A percentile compares a stretch with the other conserved stretches of the same genome.
phyloP scores from a whole-genome alignment of 2,797 vertebrate genomes.

The Dallia pectoralis region DNA sequence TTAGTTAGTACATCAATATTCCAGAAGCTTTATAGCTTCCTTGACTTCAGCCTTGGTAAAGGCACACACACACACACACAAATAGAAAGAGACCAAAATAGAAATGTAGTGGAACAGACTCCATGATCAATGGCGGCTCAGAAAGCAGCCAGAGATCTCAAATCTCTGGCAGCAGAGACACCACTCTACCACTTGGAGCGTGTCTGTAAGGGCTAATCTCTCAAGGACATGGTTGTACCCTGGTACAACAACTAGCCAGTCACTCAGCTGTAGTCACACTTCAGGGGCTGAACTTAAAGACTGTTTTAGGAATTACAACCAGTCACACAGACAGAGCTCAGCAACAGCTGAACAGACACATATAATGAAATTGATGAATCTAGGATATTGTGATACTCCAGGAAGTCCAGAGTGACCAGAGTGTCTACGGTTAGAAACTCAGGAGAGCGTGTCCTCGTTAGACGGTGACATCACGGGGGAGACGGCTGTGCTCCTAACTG shows the following conservation, averaged over 20 bases:
- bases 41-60: slow-evolving; percentile 15
- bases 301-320: not conserved
- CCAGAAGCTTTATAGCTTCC: slow-evolving; percentile 22
- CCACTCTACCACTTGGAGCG: not conserved
- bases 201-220: not conserved
- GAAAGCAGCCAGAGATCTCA: not conserved
- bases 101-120: slow-evolving; percentile 15
- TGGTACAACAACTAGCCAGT: not conserved
- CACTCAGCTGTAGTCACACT: not conserved
- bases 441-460: no score
- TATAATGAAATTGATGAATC: not conserved
- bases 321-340: not conserved
- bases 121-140: slow-evolving; percentile 7
- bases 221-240: not conserved
- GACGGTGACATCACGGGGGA: no score
- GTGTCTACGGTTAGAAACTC: no score
- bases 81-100: not conserved
- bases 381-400: not conserved
- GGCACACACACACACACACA: not conserved
- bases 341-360: not conserved
- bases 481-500: no score
- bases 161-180: not conserved
- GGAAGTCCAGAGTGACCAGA: not conserved
- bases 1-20: slow-evolving; percentile 20
- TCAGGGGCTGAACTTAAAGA: not conserved